A percentile compares a stretch with the other conserved stretches of the same genome.
Conservation (phyloP, 2,113 vertebrate species). For the Pardalotus punctatus region DNA sequence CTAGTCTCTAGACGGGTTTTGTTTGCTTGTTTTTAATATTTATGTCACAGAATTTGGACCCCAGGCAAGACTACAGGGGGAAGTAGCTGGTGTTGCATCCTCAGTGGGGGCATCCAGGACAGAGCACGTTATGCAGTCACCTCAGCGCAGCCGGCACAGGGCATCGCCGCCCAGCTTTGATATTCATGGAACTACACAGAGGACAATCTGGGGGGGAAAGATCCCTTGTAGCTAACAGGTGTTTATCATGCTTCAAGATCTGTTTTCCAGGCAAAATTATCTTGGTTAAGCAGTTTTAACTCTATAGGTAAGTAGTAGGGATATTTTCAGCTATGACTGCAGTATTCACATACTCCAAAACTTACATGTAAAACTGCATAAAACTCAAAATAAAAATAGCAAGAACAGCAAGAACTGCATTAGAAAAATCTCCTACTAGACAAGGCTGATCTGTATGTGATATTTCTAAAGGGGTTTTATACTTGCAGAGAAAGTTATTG, state of each 20-base stretch:
- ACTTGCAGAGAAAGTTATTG: background rate
- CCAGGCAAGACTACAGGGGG: background rate
- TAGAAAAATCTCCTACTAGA: background rate
- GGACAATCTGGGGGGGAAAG: background rate
- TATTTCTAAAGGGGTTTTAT: background rate
- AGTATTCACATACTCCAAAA: background rate
- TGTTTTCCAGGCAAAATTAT: background rate
- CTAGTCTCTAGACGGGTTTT: background rate
- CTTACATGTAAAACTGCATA: background rate
- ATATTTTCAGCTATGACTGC: background rate
- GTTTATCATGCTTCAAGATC: background rate
- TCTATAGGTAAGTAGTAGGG: background rate
- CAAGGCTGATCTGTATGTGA: background rate
- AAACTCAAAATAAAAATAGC: background rate
- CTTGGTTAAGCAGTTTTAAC: background rate
- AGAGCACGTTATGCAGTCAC: accelerated
- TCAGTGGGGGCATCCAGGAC: background rate
- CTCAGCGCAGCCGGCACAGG: too few species aligned
- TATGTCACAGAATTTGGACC: background rate
- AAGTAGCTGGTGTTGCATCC: background rate
- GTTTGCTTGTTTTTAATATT: background rate
- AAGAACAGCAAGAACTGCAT: background rate
- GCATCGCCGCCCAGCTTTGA: background rate
- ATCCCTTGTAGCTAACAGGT: background rate
- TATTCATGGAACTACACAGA: background rate